Evolutionary conservation across 2,113 vertebrate genomes (phyloP).

Genomic region (Eublepharis macularius): DNA sequence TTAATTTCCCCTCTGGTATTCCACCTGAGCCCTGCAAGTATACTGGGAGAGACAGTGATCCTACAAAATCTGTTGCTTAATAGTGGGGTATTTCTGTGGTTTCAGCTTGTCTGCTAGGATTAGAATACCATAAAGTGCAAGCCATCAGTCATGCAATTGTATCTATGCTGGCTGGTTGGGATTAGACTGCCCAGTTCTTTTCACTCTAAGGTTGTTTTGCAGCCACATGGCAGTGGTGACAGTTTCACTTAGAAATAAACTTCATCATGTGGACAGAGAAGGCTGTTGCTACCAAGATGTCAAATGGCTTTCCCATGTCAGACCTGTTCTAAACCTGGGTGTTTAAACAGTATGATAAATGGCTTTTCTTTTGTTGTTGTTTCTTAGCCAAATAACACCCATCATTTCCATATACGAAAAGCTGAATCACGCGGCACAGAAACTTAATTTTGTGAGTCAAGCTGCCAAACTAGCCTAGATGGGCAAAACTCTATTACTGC

Average conservation of each 20-base stretch:
- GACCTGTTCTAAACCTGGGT: background rate
- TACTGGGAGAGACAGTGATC: background rate
- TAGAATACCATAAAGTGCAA: too few species aligned
- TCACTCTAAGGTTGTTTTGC: background rate
- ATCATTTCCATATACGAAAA: slow-evolving; percentile 5
- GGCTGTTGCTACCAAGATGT: slow-evolving; percentile 22
- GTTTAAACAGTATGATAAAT: slow-evolving; percentile 7
- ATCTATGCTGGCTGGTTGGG: background rate
- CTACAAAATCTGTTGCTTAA: background rate
- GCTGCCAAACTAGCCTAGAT: background rate
- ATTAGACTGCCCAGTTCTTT: background rate
- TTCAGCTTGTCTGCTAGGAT: background rate
- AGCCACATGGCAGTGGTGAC: background rate
- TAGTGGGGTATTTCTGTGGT: background rate
- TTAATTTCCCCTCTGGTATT: background rate
- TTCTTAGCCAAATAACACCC: slow-evolving; percentile 6
- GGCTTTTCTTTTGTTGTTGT: slow-evolving; percentile 3
- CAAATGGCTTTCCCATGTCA: slow-evolving; percentile 20
- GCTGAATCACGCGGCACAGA: background rate
- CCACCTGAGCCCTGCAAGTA: background rate
- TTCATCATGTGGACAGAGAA: slow-evolving; percentile 9
- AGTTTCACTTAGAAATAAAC: slow-evolving; percentile 5
- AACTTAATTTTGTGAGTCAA: background rate
- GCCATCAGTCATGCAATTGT: background rate
- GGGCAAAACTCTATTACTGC: background rate